Evolutionary conservation across 2,797 vertebrate genomes (phyloP).

Genomic region (Rhinogobio ventralis): DNA sequence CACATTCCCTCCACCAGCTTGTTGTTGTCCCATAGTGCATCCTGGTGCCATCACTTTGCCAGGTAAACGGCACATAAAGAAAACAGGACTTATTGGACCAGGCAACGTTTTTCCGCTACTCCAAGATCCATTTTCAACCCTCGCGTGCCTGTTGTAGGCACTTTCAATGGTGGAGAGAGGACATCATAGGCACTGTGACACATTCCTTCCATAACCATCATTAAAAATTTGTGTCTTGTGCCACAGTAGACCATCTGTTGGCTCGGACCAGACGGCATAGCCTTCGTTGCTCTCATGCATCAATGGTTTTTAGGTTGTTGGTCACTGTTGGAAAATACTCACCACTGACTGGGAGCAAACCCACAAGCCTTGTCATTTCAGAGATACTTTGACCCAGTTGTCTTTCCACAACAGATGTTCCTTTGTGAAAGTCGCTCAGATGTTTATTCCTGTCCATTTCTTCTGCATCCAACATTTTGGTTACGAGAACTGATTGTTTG

Average conservation of each 20-base stretch:
- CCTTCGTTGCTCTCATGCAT: too few relatives aligned
- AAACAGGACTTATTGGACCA: too few relatives aligned
- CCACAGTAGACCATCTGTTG: too few relatives aligned
- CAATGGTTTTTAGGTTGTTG: too few relatives aligned
- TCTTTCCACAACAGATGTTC: too few relatives aligned
- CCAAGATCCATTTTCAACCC: not conserved
- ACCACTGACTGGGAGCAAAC: not conserved
- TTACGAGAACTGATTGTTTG: not conserved
- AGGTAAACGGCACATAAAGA: not conserved
- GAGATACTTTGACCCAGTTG: not conserved
- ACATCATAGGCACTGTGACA: not conserved
- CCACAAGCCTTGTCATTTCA: not conserved
- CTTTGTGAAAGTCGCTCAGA: not conserved
- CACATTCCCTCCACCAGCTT: too few relatives aligned
- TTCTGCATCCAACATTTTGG: not conserved
- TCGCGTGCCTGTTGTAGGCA: too few relatives aligned
- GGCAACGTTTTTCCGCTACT: too few relatives aligned
- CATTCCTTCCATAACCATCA: too few relatives aligned
- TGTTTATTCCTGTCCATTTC: not conserved
- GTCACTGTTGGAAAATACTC: not conserved
- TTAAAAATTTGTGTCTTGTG: too few relatives aligned
- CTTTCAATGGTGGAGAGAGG: not conserved
- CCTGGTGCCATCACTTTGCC: not conserved
- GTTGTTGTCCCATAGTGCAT: not conserved
- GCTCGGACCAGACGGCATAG: too few relatives aligned